Base-by-base conservation (phyloP, 2,888 invertebrate genomes). In the Tiliacea aurago region DNA sequence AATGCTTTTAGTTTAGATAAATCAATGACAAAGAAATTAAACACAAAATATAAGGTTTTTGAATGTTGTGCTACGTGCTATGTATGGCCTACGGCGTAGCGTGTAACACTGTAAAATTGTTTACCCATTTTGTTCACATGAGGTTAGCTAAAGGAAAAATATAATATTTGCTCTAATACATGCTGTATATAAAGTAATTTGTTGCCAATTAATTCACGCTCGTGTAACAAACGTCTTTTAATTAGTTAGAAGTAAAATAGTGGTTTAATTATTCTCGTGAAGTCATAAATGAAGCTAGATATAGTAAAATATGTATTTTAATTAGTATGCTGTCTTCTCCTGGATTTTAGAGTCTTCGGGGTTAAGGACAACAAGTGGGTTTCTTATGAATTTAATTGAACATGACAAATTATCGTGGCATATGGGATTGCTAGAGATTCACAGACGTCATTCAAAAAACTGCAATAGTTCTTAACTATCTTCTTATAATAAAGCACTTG, bases 241-340 rank as follows among this genome's bases (percentile, higher is more conserved):
- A 69, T 59, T 61, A 49, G n/a, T 56, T 61, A 10, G 4, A n/a
- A n/a, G 56, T 68, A 70, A 81, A 81, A 66, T 70, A 62, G 58
- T 61, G 41, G 49, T 78, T 73, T 81, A 70, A 81, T 81, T 69
- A 76, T 43, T 59, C n/a, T 49, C 66, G 53, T 49, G 68, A 68
- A 70, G 49, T 62, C 58, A 62, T 70, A 65, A 73, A 73, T 78
- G 51, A 73, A 62, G 53, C 23, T 51, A n/a, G 23, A 13, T 10
- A 11, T 41, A n/a, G n/a, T 45, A 13, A 68, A 70, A 47, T 81
- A 68, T 15, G 23, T 23, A 49, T 73, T 63, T 61, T 73, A 77
- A 77, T 81, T 81, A 81, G 58, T 18, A 73, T 37, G 65, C 70
- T 70, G 70, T 81, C 56, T 68, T 37, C 43, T 33, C 13, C 13